These are phyloP conservation scores for Atrina japonica DNA, from an alignment of 2,888 invertebrate genomes.

Conservation along the genomic window DNA sequence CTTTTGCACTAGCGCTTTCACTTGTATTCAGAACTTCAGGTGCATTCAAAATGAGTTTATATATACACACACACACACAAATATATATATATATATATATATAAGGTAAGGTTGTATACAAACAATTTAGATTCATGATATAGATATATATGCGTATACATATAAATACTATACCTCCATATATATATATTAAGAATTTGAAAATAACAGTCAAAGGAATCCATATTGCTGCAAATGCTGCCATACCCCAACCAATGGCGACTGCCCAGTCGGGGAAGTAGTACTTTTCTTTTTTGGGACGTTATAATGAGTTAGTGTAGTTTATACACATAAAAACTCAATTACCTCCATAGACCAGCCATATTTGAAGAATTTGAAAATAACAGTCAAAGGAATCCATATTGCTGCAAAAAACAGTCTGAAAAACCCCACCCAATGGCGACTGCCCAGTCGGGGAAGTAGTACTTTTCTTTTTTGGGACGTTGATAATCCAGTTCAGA, in stretches of 20 bases:
- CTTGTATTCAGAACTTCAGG: too few species aligned
- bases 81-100: too few species aligned
- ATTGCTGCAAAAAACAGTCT: slow-evolving; percentile 69
- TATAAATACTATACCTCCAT: slow-evolving; percentile 58
- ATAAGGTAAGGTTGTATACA: too few species aligned
- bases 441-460: slow-evolving; percentile 81
- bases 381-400: slow-evolving; percentile 74
- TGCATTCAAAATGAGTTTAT: too few species aligned
- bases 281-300: slow-evolving; percentile 80
- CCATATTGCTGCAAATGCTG: slow-evolving; percentile 73
- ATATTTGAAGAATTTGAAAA: slow-evolving; percentile 68
- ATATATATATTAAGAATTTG: slow-evolving; percentile 59
- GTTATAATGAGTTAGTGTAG: too few species aligned
- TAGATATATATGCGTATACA: too few species aligned
- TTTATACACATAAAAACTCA: too few species aligned
- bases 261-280: slow-evolving; percentile 81
- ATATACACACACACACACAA: too few species aligned
- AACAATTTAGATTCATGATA: too few species aligned
- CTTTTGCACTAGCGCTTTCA: too few species aligned
- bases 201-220: slow-evolving; percentile 74
- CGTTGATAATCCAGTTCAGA: slow-evolving; percentile 76
- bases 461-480: slow-evolving; percentile 80
- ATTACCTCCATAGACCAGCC: slow-evolving; percentile 57
- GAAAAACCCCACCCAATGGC: slow-evolving; percentile 78
- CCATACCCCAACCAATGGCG: slow-evolving; percentile 76